A percentile compares a stretch with the other conserved stretches of the same genome.
Conservation (phyloP, 2,888 invertebrate species). For the Lithophane ornitopus region DNA sequence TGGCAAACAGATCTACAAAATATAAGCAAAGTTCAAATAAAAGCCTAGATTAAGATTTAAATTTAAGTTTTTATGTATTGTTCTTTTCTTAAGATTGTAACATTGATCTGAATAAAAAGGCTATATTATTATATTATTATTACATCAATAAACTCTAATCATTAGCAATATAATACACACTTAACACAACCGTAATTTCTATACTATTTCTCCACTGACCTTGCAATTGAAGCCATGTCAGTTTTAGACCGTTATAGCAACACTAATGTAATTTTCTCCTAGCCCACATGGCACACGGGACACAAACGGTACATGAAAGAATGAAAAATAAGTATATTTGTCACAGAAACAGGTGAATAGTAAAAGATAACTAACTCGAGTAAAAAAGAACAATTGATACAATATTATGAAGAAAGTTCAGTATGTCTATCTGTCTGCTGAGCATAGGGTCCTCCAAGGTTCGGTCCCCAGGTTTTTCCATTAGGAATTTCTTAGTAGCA, state of each 20-base stretch:
- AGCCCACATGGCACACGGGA: not conserved
- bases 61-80: no score
- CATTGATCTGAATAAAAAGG: no score
- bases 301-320: not conserved
- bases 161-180: conserved; percentile 7
- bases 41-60: no score
- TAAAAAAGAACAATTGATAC: no score
- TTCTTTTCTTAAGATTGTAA: no score
- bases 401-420: not conserved
- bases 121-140: no score
- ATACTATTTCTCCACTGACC: not conserved
- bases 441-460: no score
- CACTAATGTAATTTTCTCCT: not conserved
- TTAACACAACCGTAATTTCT: conserved; percentile 10
- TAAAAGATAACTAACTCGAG: no score
- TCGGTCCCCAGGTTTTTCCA: not conserved
- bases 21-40: no score
- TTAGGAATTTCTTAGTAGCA: not conserved
- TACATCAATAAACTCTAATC: not conserved
- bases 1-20: no score
- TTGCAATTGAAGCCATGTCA: conserved; percentile 4
- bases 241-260: conserved; percentile 39
- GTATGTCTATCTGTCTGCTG: not conserved
- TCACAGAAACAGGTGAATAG: no score
- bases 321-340: no score